Evolutionary conservation across 2,888 invertebrate genomes (phyloP).

Genomic region (Amphiduros pacificus): DNA sequence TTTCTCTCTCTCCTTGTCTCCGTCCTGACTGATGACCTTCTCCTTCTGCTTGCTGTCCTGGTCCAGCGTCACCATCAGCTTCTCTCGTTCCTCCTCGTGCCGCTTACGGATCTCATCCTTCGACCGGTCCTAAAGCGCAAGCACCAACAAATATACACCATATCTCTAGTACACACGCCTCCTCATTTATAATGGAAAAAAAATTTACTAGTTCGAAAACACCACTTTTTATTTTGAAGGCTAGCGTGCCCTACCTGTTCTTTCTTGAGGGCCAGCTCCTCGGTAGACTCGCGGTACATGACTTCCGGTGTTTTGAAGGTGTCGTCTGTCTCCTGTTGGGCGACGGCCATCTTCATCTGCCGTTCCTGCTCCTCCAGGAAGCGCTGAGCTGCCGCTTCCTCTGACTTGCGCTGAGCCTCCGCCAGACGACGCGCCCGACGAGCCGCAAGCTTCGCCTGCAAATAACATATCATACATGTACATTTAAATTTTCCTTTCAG

Average conservation of each 20-base stretch:
- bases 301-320: conserved; percentile 40
- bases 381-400: conserved; percentile 47
- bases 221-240: no score
- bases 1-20: conserved; percentile 41
- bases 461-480: no score
- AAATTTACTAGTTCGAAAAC: no score
- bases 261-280: conserved; percentile 49
- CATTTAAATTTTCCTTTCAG: no score
- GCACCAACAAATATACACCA: no score
- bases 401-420: conserved; percentile 40
- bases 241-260: no score
- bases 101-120: conserved; percentile 42
- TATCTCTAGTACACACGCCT: no score
- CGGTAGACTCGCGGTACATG: conserved; percentile 34
- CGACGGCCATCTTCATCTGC: conserved; percentile 40
- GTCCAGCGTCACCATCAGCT: conserved; percentile 37
- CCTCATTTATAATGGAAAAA: not conserved
- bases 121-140: conserved; percentile 43
- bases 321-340: conserved; percentile 28
- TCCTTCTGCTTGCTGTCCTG: conserved; percentile 40
- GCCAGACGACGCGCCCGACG: conserved; percentile 38
- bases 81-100: conserved; percentile 44
- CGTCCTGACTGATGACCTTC: conserved; percentile 31
- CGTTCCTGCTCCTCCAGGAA: conserved; percentile 46
- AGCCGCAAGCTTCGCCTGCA: conserved; percentile 46